A percentile compares a stretch with the other conserved stretches of the same genome.
Conservation (phyloP, 2,113 vertebrate species). For the Thermophis baileyi region DNA sequence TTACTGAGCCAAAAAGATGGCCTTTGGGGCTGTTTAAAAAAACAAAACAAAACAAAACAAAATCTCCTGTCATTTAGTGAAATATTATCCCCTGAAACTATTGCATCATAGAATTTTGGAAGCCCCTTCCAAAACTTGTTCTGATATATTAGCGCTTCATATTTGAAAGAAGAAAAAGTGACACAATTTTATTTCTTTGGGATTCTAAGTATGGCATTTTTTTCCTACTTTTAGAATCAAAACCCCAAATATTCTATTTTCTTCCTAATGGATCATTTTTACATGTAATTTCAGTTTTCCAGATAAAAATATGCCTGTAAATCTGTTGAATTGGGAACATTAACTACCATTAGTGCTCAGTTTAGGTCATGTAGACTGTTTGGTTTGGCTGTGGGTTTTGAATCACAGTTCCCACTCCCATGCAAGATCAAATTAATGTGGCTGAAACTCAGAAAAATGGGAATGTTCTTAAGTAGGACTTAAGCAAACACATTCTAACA, state of each 20-base stretch:
- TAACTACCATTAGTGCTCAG: slow-evolving; percentile 32
- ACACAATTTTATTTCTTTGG: slow-evolving; percentile 34
- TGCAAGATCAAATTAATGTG: slow-evolving; percentile 40
- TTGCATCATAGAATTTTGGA: background rate
- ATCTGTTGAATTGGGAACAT: slow-evolving; percentile 45
- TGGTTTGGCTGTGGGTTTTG: slow-evolving; percentile 39
- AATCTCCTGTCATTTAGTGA: background rate
- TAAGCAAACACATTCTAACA: slow-evolving; percentile 7
- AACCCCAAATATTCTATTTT: background rate
- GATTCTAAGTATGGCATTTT: slow-evolving; percentile 48
- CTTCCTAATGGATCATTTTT: slow-evolving; percentile 20
- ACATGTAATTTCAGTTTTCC: slow-evolving; percentile 45
- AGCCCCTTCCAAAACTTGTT: background rate
- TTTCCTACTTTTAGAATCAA: slow-evolving; percentile 45
- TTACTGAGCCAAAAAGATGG: background rate
- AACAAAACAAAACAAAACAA: too few species aligned
- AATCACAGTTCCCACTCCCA: slow-evolving; percentile 44
- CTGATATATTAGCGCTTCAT: slow-evolving; percentile 4
- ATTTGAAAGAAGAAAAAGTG: background rate
- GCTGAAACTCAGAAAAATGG: slow-evolving; percentile 39
- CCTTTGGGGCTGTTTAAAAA: background rate
- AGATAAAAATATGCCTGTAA: slow-evolving; percentile 55
- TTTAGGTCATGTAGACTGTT: slow-evolving; percentile 43
- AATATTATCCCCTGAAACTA: background rate
- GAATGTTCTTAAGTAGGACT: slow-evolving; percentile 23